phyloP scores from a whole-genome alignment of 2,888 invertebrate genomes.

The Girardia tigrina region DNA sequence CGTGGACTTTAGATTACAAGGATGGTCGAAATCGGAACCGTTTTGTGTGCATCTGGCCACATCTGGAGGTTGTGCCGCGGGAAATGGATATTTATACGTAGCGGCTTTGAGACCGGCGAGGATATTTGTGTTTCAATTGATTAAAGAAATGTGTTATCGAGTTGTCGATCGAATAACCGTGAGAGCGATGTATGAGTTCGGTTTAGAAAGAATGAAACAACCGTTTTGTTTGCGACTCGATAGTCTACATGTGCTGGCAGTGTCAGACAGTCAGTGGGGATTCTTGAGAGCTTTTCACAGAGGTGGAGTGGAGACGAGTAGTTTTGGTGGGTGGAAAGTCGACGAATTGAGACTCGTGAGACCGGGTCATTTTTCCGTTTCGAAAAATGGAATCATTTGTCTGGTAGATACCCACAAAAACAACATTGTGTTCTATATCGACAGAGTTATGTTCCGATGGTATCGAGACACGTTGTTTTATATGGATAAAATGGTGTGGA shows the following conservation, averaged over 20 bases:
- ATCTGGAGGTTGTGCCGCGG: slow-evolving; percentile 1
- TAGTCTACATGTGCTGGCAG: not conserved
- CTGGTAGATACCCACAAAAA: not conserved
- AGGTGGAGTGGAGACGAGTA: not conserved
- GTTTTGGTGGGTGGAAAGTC: slow-evolving; percentile 1
- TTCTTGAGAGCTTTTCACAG: slow-evolving; percentile 6
- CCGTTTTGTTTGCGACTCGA: not conserved
- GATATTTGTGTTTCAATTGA: not conserved
- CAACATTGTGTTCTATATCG: not conserved
- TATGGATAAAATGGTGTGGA: not conserved
- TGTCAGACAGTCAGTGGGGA: slow-evolving; percentile 1
- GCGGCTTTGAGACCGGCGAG: not conserved
- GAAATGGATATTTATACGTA: not conserved
- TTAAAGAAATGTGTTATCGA: slow-evolving; percentile 6
- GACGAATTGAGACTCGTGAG: not conserved
- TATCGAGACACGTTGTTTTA: slow-evolving; percentile 17
- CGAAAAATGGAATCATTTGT: slow-evolving; percentile 19
- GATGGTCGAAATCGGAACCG: not conserved
- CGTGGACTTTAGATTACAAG: not conserved
- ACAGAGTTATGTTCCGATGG: slow-evolving; percentile 23
- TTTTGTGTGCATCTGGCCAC: slow-evolving; percentile 3
- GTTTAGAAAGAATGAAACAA: slow-evolving; percentile 1
- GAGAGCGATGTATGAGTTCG: slow-evolving; percentile 5
- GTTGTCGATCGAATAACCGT: slow-evolving; percentile 8
- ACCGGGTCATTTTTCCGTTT: slow-evolving; percentile 1